Evolutionary conservation across 2,113 vertebrate species (phyloP).

Genomic region (Leptosomus discolor): DNA sequence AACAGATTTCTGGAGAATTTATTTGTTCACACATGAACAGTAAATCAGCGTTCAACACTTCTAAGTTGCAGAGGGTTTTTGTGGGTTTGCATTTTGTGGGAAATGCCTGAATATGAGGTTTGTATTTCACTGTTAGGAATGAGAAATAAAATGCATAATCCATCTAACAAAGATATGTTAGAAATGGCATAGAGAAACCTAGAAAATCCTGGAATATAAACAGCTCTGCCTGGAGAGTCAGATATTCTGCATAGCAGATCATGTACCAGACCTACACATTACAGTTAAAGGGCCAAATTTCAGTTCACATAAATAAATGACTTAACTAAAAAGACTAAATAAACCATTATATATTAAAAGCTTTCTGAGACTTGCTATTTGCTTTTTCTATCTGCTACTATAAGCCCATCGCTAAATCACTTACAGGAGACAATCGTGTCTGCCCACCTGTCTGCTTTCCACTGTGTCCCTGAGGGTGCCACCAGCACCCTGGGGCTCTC

Average conservation of each 20-base stretch:
- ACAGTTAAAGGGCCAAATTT: neutral
- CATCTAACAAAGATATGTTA: conserved; percentile 1
- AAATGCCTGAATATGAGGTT: conserved; percentile 34
- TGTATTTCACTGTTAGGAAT: conserved; percentile 33
- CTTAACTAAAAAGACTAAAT: neutral
- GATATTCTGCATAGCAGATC: neutral
- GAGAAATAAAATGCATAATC: conserved; percentile 9
- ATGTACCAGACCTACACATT: neutral
- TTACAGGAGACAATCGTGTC: neutral
- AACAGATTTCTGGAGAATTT: conserved; percentile 15
- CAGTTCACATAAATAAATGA: neutral
- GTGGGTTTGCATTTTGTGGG: conserved; percentile 47
- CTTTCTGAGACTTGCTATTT: neutral
- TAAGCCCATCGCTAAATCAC: neutral
- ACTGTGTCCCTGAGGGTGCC: neutral
- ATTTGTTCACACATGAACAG: conserved; percentile 46
- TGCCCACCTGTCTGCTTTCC: neutral
- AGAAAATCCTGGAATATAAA: neutral
- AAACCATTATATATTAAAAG: neutral
- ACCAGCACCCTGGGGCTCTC: fast-evolving
- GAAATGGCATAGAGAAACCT: neutral
- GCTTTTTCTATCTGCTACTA: neutral
- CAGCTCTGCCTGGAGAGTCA: neutral
- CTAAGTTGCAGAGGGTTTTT: neutral
- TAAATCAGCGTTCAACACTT: conserved; percentile 23